Evolutionary conservation across 2,888 invertebrate species (phyloP), one percentile per base, ranked within the genome.

Genomic region (Cheilosia scutellata): DNA sequence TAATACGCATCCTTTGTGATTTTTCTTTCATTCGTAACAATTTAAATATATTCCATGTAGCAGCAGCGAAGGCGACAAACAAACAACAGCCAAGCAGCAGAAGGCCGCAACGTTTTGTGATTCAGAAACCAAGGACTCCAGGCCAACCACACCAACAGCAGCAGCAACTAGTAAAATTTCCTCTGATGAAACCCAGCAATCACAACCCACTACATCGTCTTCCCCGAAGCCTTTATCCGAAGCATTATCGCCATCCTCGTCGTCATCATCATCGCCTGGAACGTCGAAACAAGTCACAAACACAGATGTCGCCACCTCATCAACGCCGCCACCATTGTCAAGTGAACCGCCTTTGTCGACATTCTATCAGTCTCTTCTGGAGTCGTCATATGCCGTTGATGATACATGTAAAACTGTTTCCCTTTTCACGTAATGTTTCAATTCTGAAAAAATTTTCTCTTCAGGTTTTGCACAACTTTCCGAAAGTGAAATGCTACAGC

Each of bases 311-410:
- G 40, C 51, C 47, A 20, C 51, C 55, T 49, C 78, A 9, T 25
- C 44, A 3, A 47, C 79, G 3, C 31, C 49, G 20, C 42, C 58
- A 33, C 57, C 49, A 1, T 6, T 37, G n/a, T 51, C 87, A 40
- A 88, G 49, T 57, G 74, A 90, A 40, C 87, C 89, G 44, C 89
- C 89, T 40, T 82, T 89, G 58, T 91, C 92, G 13, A 90, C 89
- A 86, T 92, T 93, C 86, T 93, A 93, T 88, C 92, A 92, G 79
- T 92, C 93, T 40, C 83, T 93, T n/a, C 89, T 93, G 4, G 92
- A 92, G 68, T 92, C 93, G 29, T 92, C 92, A 4, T 92, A 92
- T 88, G 89, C 91, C 11, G 90, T 90, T 80, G 91, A 92, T 88
- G 92, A 92, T 92, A 53, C 87, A 88, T 87, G 42, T 37, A 33